Conservation (phyloP, 2,797 vertebrate species). For the Pitangus sulphuratus region DNA sequence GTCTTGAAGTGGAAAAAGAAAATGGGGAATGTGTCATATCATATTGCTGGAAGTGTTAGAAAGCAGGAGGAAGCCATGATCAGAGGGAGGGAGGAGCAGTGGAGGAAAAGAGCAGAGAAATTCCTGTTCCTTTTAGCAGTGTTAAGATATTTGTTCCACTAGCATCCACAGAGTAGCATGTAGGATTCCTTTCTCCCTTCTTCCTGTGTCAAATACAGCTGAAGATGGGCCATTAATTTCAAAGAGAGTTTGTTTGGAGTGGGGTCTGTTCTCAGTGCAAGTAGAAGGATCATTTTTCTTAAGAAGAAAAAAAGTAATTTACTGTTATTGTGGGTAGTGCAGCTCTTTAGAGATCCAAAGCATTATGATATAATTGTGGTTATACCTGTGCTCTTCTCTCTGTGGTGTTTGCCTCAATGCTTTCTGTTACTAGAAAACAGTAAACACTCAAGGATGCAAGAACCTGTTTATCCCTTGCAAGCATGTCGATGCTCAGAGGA, state of each 20-base stretch:
- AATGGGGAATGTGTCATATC: too few species aligned
- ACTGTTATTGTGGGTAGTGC: not conserved
- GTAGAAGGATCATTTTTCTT: not conserved
- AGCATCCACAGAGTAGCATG: not conserved
- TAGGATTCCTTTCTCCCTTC: not conserved
- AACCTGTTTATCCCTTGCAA: not conserved
- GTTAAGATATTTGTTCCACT: not conserved
- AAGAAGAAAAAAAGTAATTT: not conserved
- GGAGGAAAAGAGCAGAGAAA: not conserved
- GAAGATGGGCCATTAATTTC: not conserved
- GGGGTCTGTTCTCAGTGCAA: not conserved
- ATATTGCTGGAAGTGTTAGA: not conserved
- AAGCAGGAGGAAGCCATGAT: not conserved
- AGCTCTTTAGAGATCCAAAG: not conserved
- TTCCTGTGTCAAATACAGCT: not conserved
- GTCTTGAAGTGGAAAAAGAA: too few species aligned
- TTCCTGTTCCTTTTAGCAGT: not conserved
- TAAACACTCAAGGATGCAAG: not conserved
- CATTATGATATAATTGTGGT: not conserved
- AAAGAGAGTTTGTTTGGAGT: not conserved
- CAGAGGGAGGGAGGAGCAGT: not conserved
- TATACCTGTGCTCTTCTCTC: not conserved
- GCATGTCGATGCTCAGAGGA: not conserved
- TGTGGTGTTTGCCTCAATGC: not conserved
- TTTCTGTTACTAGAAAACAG: not conserved